A percentile compares a stretch with the other conserved stretches of the same genome.
Evolutionary conservation across 2,113 vertebrate genomes (phyloP).

Genomic region (Sander lucioperca): DNA sequence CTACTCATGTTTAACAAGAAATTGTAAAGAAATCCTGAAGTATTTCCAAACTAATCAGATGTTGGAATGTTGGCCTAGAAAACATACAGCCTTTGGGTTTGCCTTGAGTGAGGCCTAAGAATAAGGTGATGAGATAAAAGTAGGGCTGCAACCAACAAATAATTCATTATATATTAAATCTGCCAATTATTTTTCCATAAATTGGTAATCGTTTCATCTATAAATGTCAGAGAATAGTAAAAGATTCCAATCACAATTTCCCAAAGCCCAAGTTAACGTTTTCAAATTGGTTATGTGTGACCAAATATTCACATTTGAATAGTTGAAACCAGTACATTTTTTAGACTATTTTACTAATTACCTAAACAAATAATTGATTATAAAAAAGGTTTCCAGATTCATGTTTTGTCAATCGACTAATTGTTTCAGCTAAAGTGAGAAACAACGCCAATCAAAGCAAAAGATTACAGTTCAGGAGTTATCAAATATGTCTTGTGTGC

Average conservation of each 20-base stretch:
- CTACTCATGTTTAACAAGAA: no score
- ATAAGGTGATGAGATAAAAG: background rate
- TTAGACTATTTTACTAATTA: background rate
- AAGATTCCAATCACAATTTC: background rate
- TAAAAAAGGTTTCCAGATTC: background rate
- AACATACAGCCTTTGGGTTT: background rate
- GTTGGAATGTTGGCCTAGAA: no score
- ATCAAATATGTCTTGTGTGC: background rate
- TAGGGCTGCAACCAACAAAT: background rate
- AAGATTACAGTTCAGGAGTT: background rate
- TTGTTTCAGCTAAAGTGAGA: background rate
- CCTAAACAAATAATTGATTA: no score
- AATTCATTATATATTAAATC: background rate
- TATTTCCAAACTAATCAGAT: no score
- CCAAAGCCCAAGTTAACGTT: background rate
- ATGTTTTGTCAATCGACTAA: background rate
- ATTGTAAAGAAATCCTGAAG: no score
- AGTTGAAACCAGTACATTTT: background rate
- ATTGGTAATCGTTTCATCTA: background rate
- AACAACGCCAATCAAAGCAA: background rate
- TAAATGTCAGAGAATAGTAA: background rate
- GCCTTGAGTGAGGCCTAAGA: background rate
- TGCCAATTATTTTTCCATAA: background rate
- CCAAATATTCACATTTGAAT: background rate
- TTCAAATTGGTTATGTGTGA: background rate